Evolutionary conservation across 2,797 vertebrate genomes (phyloP).

Genomic region (Chelon labrosus): DNA sequence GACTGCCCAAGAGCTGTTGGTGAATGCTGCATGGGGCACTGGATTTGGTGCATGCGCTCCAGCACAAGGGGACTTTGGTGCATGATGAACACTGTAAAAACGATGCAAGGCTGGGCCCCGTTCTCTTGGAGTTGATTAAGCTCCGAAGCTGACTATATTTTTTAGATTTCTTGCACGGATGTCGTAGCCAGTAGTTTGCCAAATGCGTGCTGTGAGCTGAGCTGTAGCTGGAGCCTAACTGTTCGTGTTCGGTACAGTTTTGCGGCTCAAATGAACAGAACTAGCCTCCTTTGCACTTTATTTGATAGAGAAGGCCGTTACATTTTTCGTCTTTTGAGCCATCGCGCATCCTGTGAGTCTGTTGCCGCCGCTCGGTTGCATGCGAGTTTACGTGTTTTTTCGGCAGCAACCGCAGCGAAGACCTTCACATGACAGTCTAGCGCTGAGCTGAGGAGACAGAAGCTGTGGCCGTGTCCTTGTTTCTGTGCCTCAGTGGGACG

Average conservation of each 20-base stretch:
- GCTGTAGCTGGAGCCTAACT: no score
- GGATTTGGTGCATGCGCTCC: slow-evolving; percentile 84
- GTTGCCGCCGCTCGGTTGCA: neutral
- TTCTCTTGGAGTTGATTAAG: slow-evolving; percentile 21
- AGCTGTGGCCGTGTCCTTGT: slow-evolving; percentile 62
- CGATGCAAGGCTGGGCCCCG: slow-evolving; percentile 68
- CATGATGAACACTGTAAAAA: slow-evolving; percentile 77
- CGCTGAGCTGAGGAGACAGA: slow-evolving; percentile 38
- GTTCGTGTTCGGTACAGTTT: no score
- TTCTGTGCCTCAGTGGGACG: slow-evolving; percentile 57
- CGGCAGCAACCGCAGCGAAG: slow-evolving; percentile 1
- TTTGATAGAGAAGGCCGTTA: no score
- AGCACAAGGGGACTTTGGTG: slow-evolving; percentile 64
- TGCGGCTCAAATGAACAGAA: no score
- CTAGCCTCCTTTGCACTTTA: no score
- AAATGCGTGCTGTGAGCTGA: slow-evolving; percentile 3
- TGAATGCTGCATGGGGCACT: slow-evolving; percentile 88
- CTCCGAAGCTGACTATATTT: neutral
- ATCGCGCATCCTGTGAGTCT: neutral
- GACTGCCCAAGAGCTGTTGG: slow-evolving; percentile 72
- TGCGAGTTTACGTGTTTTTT: neutral
- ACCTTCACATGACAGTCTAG: slow-evolving; percentile 32
- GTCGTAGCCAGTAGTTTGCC: neutral
- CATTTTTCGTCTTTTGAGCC: no score
- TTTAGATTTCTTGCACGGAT: neutral